phyloP scores from a whole-genome alignment of 2,797 vertebrate genomes.

The Harpagifer antarcticus region DNA sequence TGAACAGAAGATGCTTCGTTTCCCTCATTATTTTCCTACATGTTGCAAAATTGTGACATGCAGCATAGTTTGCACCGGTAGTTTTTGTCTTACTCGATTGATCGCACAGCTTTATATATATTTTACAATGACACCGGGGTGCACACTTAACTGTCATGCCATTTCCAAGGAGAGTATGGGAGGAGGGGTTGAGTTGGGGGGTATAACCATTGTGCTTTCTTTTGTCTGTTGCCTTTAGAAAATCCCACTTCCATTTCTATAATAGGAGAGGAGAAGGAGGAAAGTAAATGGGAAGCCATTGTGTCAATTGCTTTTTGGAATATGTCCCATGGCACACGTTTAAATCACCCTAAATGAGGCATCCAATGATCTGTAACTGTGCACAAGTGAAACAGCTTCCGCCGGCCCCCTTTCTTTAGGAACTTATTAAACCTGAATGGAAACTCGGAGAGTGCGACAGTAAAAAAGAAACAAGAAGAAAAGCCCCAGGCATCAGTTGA shows the following conservation, averaged over 20 bases:
- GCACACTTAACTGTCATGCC: constrained; percentile 26
- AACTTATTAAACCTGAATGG: constrained; percentile 73
- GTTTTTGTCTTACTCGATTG: constrained; percentile 20
- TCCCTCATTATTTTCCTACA: constrained; percentile 24
- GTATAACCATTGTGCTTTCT: constrained; percentile 17
- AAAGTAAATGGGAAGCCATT: constrained; percentile 59
- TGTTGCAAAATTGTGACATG: constrained; percentile 53
- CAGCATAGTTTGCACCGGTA: constrained; percentile 2
- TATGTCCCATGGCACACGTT: constrained; percentile 64
- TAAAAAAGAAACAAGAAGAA: constrained; percentile 3
- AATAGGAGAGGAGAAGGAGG: constrained; percentile 38
- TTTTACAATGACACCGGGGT: constrained; percentile 40
- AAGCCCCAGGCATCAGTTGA: constrained; percentile 43
- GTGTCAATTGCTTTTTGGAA: constrained; percentile 51
- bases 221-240: constrained; percentile 42
- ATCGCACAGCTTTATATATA: constrained; percentile 34
- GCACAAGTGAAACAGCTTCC: constrained; percentile 60
- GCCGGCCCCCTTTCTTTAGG: constrained; percentile 66
- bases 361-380: constrained; percentile 74
- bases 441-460: constrained; percentile 54
- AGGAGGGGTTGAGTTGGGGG: neutral
- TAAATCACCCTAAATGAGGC: constrained; percentile 66
- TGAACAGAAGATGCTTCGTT: neutral
- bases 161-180: constrained; percentile 18
- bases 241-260: constrained; percentile 44